Evolutionary conservation across 2,113 vertebrate species (phyloP).

Genomic region (Pterocles gutturalis): DNA sequence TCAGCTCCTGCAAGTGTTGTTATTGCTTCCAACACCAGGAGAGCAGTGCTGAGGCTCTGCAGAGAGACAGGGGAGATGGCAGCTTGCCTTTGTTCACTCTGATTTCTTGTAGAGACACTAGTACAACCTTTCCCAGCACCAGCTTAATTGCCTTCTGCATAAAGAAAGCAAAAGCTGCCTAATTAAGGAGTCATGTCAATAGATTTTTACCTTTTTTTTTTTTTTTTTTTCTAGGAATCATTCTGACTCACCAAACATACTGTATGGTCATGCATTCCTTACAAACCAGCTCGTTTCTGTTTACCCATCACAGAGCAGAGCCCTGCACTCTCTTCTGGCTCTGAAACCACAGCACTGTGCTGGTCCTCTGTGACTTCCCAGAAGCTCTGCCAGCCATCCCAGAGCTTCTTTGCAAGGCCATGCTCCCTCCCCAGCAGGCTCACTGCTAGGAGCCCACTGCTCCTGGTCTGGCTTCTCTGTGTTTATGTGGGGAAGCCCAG

Average conservation of each 20-base stretch:
- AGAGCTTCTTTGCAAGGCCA: background rate
- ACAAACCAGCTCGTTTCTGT: background rate
- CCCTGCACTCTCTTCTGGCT: background rate
- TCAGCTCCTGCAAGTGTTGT: background rate
- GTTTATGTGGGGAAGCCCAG: background rate
- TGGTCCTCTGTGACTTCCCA: background rate
- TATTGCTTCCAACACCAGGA: background rate
- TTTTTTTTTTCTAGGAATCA: constrained; percentile 53
- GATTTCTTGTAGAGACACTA: background rate
- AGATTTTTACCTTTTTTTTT: background rate
- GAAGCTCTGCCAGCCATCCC: background rate
- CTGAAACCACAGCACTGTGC: background rate
- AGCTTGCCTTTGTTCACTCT: background rate
- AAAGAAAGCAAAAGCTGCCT: background rate
- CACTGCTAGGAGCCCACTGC: background rate
- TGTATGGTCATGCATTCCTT: background rate
- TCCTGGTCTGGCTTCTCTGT: background rate
- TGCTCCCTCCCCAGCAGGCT: accelerated
- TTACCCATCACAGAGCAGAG: background rate
- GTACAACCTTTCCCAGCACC: background rate
- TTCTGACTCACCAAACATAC: background rate
- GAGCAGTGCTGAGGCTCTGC: background rate
- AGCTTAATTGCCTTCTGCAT: background rate
- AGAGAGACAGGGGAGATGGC: background rate
- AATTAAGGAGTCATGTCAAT: background rate